phyloP scores from a whole-genome alignment of 1,140 invertebrate species.

The Oryctes rhinoceros region DNA sequence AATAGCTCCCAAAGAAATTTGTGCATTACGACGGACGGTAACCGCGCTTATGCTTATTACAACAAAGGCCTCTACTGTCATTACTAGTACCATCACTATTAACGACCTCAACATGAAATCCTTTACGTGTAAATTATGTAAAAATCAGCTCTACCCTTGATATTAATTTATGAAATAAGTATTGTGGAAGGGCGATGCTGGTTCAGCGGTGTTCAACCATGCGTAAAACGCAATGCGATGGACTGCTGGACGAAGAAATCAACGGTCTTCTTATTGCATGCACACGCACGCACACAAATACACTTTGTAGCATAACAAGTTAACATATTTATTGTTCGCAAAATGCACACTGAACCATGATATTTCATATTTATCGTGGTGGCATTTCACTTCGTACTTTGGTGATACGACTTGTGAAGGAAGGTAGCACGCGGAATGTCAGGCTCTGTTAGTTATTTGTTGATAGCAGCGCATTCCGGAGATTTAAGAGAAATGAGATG shows the following conservation, averaged over 20 bases:
- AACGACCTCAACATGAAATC: slow-evolving; percentile 13
- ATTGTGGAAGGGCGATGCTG: not conserved
- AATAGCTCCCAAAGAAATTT: no score
- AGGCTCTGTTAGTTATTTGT: not conserved
- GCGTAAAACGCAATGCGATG: slow-evolving; percentile 2
- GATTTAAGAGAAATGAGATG: no score
- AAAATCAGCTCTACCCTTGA: slow-evolving; percentile 9
- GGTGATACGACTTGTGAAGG: not conserved
- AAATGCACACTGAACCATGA: slow-evolving; percentile 9
- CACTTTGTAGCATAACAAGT: not conserved
- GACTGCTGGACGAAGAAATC: not conserved
- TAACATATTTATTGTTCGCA: not conserved
- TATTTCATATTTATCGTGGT: not conserved
- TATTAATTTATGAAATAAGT: slow-evolving; percentile 21
- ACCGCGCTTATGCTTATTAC: not conserved
- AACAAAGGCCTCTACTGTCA: not conserved
- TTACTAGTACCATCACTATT: not conserved
- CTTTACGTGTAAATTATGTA: slow-evolving; percentile 6
- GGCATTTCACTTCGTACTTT: not conserved
- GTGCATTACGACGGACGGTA: no score
- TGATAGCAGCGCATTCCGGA: no score
- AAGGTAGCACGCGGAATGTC: not conserved
- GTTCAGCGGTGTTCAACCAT: not conserved
- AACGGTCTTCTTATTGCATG: not conserved
- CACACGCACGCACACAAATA: not conserved